These are phyloP conservation scores for Diprion similis DNA, from an alignment of 1,140 invertebrate genomes.

Conservation along the genomic window DNA sequence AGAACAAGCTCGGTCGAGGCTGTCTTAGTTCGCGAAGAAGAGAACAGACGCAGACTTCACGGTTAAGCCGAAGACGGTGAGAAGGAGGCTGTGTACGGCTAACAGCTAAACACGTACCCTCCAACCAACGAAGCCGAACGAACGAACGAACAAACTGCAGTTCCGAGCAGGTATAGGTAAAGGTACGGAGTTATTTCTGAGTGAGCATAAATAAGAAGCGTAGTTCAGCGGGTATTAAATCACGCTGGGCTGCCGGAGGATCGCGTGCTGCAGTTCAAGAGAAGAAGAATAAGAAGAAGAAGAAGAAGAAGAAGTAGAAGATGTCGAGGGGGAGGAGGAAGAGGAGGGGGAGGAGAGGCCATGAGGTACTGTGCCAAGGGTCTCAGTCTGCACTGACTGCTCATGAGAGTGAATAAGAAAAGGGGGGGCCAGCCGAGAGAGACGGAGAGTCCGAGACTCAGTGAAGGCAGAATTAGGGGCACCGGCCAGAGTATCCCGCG, in stretches of 20 bases:
- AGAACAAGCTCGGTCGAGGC: not conserved
- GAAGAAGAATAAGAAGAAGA: not conserved
- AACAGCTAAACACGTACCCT: slow-evolving; percentile 1
- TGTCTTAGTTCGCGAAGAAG: not conserved
- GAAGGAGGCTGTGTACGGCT: slow-evolving; percentile 2
- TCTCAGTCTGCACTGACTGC: not conserved
- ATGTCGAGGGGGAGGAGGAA: not conserved
- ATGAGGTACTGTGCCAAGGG: not conserved
- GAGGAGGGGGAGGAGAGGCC: not conserved
- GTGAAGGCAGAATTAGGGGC: slow-evolving; percentile 19
- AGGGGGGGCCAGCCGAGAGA: slow-evolving; percentile 11
- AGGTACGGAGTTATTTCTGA: slow-evolving; percentile 6
- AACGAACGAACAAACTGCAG: no score
- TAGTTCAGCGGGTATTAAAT: slow-evolving; percentile 55
- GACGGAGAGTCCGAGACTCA: slow-evolving; percentile 24
- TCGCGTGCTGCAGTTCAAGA: slow-evolving; percentile 39
- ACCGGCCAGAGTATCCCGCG: slow-evolving; percentile 46
- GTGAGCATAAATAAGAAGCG: slow-evolving; percentile 58
- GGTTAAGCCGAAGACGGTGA: not conserved
- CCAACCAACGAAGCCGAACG: no score
- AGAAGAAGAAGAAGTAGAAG: no score
- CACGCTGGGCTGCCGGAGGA: slow-evolving; percentile 37
- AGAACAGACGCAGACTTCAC: not conserved
- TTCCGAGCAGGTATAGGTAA: no score
- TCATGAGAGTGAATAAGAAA: slow-evolving; percentile 25